Conservation (phyloP, 2,888 invertebrate species). For the Athetis lepigone region DNA sequence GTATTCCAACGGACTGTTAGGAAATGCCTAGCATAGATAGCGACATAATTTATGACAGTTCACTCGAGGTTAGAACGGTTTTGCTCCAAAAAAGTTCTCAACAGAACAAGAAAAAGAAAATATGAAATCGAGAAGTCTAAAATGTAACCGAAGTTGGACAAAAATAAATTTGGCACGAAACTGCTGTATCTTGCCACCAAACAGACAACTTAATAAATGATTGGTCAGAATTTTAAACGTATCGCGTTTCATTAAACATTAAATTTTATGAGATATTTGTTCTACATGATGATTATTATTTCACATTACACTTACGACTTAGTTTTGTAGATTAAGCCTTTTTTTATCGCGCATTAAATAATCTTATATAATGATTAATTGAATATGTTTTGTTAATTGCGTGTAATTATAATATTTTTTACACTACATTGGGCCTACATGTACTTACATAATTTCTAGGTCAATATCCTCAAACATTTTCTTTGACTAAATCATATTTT, state of each 20-base stretch:
- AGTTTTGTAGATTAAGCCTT: background rate
- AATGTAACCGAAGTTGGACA: slow-evolving; percentile 9
- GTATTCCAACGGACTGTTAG: background rate
- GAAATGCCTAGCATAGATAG: slow-evolving; percentile 1
- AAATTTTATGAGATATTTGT: background rate
- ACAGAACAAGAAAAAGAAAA: background rate
- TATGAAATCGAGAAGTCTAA: slow-evolving; percentile 28
- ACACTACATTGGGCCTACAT: no score
- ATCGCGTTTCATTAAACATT: slow-evolving; percentile 5
- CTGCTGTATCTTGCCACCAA: slow-evolving; percentile 27
- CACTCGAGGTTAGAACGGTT: slow-evolving; percentile 14
- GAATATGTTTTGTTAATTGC: no score
- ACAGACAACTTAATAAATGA: slow-evolving; percentile 46
- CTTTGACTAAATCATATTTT: background rate
- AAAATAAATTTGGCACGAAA: slow-evolving; percentile 47
- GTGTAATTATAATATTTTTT: no score
- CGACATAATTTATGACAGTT: slow-evolving; percentile 12
- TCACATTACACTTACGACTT: no score
- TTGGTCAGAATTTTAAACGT: slow-evolving; percentile 15
- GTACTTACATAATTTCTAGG: no score
- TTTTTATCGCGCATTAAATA: background rate
- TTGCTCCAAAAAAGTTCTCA: slow-evolving; percentile 6
- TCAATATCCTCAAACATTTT: no score
- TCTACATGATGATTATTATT: background rate
- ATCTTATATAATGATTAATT: background rate